Evolutionary conservation across 23 tunicate species (phyloP).

Genomic region (Aplidium turbinatum): DNA sequence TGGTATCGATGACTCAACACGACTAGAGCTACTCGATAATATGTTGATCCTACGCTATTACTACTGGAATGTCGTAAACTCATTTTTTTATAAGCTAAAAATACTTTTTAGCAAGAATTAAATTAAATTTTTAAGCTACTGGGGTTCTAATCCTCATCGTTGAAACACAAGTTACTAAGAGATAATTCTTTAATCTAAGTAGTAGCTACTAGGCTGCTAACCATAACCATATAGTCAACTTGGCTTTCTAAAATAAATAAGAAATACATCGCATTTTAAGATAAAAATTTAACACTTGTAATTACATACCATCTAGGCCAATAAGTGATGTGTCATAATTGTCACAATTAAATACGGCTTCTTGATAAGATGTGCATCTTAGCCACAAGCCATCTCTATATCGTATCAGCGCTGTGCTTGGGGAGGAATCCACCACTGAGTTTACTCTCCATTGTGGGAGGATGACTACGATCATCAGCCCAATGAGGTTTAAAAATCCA

Average conservation of each 20-base stretch:
- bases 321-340: slow-evolving; percentile 39
- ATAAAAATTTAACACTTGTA: not conserved
- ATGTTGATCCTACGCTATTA: too few species aligned
- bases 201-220: not conserved
- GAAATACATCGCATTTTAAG: not conserved
- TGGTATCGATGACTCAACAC: too few species aligned
- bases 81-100: too few species aligned
- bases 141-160: too few species aligned
- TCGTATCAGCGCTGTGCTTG: slow-evolving; percentile 21
- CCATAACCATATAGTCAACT: not conserved
- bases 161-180: too few species aligned
- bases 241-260: not conserved
- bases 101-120: too few species aligned
- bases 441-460: slow-evolving; percentile 67
- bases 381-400: slow-evolving; percentile 61
- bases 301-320: slow-evolving; percentile 17
- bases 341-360: slow-evolving; percentile 47
- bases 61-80: too few species aligned
- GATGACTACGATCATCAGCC: not conserved
- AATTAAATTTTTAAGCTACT: too few species aligned
- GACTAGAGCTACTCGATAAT: too few species aligned
- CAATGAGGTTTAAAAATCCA: slow-evolving; percentile 23
- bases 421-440: slow-evolving; percentile 30
- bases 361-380: slow-evolving; percentile 30
- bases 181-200: too few species aligned